Evolutionary conservation across 2,888 invertebrate species (phyloP), one percentile per base, ranked within the genome.

Genomic region (Drosophila ochracea): DNA sequence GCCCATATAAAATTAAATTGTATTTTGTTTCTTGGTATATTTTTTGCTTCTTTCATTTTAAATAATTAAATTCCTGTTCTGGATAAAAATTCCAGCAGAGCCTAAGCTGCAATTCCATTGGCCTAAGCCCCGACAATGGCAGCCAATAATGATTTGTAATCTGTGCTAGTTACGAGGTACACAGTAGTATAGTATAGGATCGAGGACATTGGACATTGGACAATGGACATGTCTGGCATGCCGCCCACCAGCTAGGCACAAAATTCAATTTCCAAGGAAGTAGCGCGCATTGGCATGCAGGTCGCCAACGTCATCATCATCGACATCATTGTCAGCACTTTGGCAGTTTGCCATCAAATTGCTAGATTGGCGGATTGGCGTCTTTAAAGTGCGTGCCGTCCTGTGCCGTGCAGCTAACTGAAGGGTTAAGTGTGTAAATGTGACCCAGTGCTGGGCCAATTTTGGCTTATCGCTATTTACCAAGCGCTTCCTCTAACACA

Each of bases 311-410:
- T 78, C 78, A 79, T 78, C 73, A 80, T 79, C 76, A 66, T 60
- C 63, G 66, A 77, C 78, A 67, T 79, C 76, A 80, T 84, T 73
- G 73, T 75, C 81, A 87, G 85, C 71, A 72, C 80, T 76, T 81
- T 87, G 84, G 84, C 84, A 84, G 81, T 67, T 73, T 88, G 84
- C 84, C 84, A 84, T 76, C 79, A 79, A 87, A 79, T 83, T 79
- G 84, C 66, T 63, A 68, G 76, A 79, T 68, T 79, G 37, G 37
- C 37, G 74, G 74, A 78, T 64, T 79, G 80, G 66, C 82, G 75
- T 81, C 85, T 83, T 83, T 84, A 84, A 87, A 83, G 83, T 84
- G 84, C 84, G 84, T 84, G 88, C 58, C 67, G 28, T 28, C 25
- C 57, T 41, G n/a, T 30, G n/a, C 39, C n/a, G n/a, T 57, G 30